Percentiles rank a stretch among this genome's conserved stretches.
Conservation (phyloP, 2,797 vertebrate species). For the Notolabrus celidotus region DNA sequence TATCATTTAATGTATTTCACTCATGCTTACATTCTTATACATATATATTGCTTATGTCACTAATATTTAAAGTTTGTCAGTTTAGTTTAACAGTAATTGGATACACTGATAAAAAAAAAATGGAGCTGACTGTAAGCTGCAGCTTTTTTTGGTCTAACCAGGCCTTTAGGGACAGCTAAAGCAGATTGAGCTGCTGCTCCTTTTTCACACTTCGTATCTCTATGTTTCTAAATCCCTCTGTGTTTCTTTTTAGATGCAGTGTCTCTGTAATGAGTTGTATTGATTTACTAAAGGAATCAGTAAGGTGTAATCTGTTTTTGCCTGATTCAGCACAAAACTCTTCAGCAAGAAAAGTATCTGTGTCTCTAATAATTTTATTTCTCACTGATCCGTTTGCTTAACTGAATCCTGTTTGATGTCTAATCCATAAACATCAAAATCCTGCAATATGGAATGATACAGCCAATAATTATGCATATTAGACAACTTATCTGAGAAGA, state of each 20-base stretch:
- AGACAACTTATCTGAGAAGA: conserved; percentile 2
- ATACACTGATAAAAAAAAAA: no score
- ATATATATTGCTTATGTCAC: no score
- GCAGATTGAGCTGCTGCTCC: not conserved
- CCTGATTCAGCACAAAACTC: conserved; percentile 39
- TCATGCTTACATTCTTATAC: no score
- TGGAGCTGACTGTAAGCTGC: not conserved
- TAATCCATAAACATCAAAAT: conserved; percentile 46
- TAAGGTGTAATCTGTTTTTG: conserved; percentile 27
- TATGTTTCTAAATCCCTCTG: conserved; percentile 11
- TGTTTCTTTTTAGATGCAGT: conserved; percentile 18
- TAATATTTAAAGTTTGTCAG: no score
- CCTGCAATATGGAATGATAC: conserved; percentile 3
- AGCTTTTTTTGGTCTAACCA: not conserved
- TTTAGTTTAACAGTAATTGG: no score
- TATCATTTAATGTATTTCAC: no score
- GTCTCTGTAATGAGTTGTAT: conserved; percentile 24
- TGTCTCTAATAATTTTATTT: conserved; percentile 7
- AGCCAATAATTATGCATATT: conserved; percentile 16
- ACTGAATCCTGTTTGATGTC: conserved; percentile 9
- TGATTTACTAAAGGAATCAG: conserved; percentile 41
- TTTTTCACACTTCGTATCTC: conserved; percentile 1
- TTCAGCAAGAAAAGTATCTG: conserved; percentile 8
- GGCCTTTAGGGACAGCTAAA: not conserved
- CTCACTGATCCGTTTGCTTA: conserved; percentile 13